Evolutionary conservation across 2,888 invertebrate species (phyloP), one percentile per base, ranked within the genome.

Genomic region (Nysson spinosus): DNA sequence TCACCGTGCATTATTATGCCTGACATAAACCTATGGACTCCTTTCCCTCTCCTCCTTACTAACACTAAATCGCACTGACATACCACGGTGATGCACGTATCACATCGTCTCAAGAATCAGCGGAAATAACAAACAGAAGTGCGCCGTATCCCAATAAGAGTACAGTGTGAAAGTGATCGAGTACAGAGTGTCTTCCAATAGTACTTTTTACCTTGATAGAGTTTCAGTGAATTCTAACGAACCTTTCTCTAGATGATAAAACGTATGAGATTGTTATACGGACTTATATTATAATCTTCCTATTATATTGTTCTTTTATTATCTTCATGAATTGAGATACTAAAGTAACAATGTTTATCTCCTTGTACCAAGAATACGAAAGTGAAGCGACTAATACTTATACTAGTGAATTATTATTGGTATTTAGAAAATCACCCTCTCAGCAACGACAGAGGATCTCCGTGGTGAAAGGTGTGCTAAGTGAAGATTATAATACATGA

Each of bases 1-100:
- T 87, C 86, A 86, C 77, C 82, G 67, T 50, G 75, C 79, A 84
- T 85, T 86, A 85, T 81, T 83, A 85, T 82, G 80, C 83, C 77
- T 79, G 79, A 80, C 83, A 81, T 80, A 81, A 82, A 81, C 76
- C 75, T 75, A 75, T 77, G 72, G 70, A 72, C 61, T 61, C 51
- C 37, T 43, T 69, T 57, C 65, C 64, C 56, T 63, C 66, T 40
- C 40, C 65, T 34, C 64, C 42, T 32, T 16, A 24, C 62, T 39
- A 56, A 49, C 39, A 42, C 60, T n/a, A 40, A 66, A 57, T 61
- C 67, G 51, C 62, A 63, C 67, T 55, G 60, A 51, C 63, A 55
- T 42, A 66, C 50, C 19, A 11, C 51, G 28, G 54, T 56, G 58
- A 56, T 57, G 58, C 63, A 49, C 64, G 58, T 61, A 63, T 63